A percentile compares a stretch with the other conserved stretches of the same genome.
Conservation (phyloP, 2,888 invertebrate genomes). For the Drosophila histrio region DNA sequence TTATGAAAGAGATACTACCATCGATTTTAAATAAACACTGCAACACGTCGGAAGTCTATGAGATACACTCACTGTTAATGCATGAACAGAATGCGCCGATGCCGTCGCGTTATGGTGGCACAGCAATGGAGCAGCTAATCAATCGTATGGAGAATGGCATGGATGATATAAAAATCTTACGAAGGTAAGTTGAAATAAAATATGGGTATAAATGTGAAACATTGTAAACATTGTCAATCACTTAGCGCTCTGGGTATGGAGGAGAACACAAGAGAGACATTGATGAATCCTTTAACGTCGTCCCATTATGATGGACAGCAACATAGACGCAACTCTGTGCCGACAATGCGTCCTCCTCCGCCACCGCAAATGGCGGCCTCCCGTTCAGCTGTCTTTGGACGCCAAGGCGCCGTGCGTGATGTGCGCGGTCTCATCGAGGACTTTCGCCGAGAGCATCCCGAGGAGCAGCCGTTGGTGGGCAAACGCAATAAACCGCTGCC, state of each 20-base stretch:
- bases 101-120: background rate
- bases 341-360: constrained; percentile 36
- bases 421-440: constrained; percentile 93
- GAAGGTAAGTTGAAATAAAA: constrained; percentile 27
- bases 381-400: constrained; percentile 83
- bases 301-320: constrained; percentile 16
- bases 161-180: constrained; percentile 40
- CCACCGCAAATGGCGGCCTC: constrained; percentile 22
- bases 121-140: constrained; percentile 41
- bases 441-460: constrained; percentile 90
- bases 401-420: constrained; percentile 91
- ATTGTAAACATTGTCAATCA: background rate
- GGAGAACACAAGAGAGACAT: constrained; percentile 6
- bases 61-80: constrained; percentile 45
- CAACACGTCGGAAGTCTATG: constrained; percentile 48
- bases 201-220: background rate
- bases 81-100: constrained; percentile 36
- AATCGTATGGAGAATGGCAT: constrained; percentile 38
- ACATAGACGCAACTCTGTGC: constrained; percentile 38
- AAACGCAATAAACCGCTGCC: constrained; percentile 85
- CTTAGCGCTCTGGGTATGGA: constrained; percentile 44
- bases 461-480: constrained; percentile 89
- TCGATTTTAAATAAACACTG: constrained; percentile 40
- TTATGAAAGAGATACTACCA: constrained; percentile 74
- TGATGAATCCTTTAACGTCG: background rate